Evolutionary conservation across 2,888 invertebrate genomes (phyloP), one percentile per base, ranked within the genome.

Genomic region (Thereva unica): DNA sequence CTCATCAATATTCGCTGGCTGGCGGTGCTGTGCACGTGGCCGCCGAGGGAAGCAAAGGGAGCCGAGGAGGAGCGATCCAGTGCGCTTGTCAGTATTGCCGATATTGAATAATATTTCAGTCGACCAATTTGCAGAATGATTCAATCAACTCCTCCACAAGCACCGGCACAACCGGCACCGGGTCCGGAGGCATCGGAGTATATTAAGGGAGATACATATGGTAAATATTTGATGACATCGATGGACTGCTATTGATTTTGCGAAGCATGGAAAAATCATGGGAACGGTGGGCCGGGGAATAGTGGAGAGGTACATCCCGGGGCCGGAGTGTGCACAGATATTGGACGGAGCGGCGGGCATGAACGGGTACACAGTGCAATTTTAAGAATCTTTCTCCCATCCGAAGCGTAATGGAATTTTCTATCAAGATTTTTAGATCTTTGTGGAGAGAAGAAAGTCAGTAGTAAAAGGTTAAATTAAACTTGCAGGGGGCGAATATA

Each of bases 191-290:
- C 37, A 12, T 37, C n/a, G 35, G 50, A 61, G 40, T 61, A 50
- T 50, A 50, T 61, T 61, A 61, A 61, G 50, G 49, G 61, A 61
- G 50, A 61, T 40, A 61, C 50, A 61, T 12, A 50, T 40, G 41
- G 50, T 61, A 61, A 61, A 61, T 61, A 61, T 61, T 61, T 61
- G 61, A 61, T 47, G 61, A 61, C 50, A 61, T 50, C 61, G 61
- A 61, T 61, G 50, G 61, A 61, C 61, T 61, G 40, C 50, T 61
- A 61, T 61, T 61, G 61, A 61, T 61, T 61, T 61, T 50, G 41
- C 50, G 41, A 50, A 40, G 50, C 50, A 61, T 61, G 61, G 61
- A 61, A 61, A 61, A 61, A 61, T 61, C 61, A 61, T 61, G 61
- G 50, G 23, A 50, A 61, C 40, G 23, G 35, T 50, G 38, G 40